Conservation (phyloP, 1,140 invertebrate species). For the Caerostris extrusa region DNA sequence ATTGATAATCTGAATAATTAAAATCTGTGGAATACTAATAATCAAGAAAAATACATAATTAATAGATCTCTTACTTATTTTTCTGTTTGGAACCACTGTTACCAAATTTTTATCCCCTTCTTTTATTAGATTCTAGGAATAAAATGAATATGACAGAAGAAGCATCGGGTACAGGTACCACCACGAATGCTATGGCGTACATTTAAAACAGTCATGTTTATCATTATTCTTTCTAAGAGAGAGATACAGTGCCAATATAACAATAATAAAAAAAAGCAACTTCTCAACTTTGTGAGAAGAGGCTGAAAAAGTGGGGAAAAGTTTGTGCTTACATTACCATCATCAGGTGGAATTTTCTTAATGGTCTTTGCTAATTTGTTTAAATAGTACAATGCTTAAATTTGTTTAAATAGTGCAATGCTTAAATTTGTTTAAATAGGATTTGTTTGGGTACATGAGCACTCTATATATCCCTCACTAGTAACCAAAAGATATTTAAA, state of each 20-base stretch:
- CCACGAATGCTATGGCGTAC: background rate
- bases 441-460: too few species aligned
- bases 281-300: background rate
- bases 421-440: too few species aligned
- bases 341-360: conserved; percentile 63
- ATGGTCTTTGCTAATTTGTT: background rate
- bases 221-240: background rate
- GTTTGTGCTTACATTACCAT: conserved; percentile 36
- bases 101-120: too few species aligned
- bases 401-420: too few species aligned
- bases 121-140: background rate
- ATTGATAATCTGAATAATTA: too few species aligned
- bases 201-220: background rate
- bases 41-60: too few species aligned
- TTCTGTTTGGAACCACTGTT: too few species aligned
- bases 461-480: too few species aligned
- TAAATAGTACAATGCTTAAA: too few species aligned
- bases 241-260: background rate
- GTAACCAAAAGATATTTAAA: too few species aligned
- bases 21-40: too few species aligned
- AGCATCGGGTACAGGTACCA: background rate
- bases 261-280: background rate
- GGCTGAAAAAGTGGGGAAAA: conserved; percentile 21
- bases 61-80: too few species aligned
- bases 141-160: conserved; percentile 10